Conservation (phyloP, 2,113 vertebrate species). For the Thalassarche chlororhynchos region DNA sequence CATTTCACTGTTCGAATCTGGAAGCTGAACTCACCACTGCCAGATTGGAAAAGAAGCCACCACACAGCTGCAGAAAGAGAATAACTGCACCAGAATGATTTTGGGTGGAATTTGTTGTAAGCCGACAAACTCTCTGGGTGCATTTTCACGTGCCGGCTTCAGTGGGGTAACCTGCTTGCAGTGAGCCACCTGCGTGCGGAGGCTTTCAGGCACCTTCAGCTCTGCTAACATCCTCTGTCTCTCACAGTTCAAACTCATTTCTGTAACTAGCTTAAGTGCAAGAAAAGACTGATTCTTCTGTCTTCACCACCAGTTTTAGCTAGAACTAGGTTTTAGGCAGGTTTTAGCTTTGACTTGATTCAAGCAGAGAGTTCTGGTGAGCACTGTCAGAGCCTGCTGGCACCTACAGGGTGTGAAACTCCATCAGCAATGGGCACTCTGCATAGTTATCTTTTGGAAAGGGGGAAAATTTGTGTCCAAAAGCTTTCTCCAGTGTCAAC, state of each 20-base stretch:
- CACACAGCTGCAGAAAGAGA: background rate
- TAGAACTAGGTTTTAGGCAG: background rate
- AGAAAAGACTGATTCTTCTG: background rate
- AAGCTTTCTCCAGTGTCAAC: background rate
- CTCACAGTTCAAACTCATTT: background rate
- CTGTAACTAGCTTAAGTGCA: background rate
- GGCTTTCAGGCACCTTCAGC: background rate
- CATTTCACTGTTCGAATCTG: background rate
- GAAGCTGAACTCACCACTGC: background rate
- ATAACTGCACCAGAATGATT: background rate
- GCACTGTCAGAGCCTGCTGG: background rate
- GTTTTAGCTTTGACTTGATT: background rate
- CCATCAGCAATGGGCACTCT: background rate
- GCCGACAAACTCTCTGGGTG: background rate
- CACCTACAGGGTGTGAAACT: background rate
- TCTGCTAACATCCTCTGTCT: background rate
- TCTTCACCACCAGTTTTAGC: background rate
- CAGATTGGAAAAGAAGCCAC: background rate
- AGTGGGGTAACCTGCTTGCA: background rate
- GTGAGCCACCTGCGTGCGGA: background rate
- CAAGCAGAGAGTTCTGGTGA: background rate
- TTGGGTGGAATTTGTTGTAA: background rate
- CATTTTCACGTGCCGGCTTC: background rate
- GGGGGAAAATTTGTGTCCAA: background rate
- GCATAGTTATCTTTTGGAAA: background rate